Conservation (phyloP, 2,113 vertebrate genomes). For the Bettongia penicillata region DNA sequence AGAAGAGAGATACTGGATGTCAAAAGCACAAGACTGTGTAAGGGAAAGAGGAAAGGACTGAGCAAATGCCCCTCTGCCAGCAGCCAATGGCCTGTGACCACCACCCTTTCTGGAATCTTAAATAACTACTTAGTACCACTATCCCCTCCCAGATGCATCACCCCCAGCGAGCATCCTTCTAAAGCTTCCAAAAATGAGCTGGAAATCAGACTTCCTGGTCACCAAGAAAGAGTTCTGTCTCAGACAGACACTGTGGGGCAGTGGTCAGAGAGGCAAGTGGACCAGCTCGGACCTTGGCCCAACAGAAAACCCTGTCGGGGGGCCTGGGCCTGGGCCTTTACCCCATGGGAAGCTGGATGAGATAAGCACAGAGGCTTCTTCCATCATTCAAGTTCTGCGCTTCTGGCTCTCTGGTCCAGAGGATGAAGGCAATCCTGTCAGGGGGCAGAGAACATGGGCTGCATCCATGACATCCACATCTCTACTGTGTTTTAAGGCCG, state of each 20-base stretch:
- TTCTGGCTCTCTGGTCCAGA: background rate
- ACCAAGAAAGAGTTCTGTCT: background rate
- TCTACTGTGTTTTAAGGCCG: background rate
- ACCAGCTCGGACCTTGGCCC: too few species aligned
- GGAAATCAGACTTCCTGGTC: background rate
- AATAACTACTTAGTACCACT: background rate
- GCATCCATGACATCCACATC: background rate
- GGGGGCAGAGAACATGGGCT: background rate
- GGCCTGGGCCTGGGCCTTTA: background rate
- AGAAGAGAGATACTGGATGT: background rate
- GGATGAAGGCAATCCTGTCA: background rate
- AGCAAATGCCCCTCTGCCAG: background rate
- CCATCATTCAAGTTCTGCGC: background rate
- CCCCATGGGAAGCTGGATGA: background rate
- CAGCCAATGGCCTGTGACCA: background rate
- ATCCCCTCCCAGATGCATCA: too few species aligned
- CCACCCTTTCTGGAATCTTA: background rate
- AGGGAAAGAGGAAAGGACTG: too few species aligned
- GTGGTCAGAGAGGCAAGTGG: background rate
- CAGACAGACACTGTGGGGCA: background rate
- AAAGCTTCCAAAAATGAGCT: background rate
- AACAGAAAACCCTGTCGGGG: background rate
- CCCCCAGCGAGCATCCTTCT: background rate
- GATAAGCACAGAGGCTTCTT: too few species aligned
- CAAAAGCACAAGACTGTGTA: background rate